phyloP scores from a whole-genome alignment of 2,888 invertebrate species.

The Theretra japonica region DNA sequence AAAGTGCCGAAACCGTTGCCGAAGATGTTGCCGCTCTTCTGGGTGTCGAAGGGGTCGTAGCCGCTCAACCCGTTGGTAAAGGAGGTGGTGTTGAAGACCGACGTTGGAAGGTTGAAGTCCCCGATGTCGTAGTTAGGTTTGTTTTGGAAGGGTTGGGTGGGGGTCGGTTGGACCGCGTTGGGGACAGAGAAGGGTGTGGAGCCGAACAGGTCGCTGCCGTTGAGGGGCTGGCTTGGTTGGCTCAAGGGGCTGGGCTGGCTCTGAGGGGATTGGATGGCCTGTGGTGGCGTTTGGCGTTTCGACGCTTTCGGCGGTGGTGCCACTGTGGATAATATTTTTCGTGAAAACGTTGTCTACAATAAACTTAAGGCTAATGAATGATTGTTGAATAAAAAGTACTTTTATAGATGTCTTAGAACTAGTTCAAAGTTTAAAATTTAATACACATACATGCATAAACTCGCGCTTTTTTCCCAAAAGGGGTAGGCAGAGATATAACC shows the following conservation, averaged over 20 bases:
- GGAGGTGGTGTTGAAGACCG: slow-evolving; percentile 71
- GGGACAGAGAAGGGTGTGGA: slow-evolving; percentile 89
- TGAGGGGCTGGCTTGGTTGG: slow-evolving; percentile 52
- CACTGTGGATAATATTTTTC: slow-evolving; percentile 84
- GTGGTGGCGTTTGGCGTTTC: slow-evolving; percentile 73
- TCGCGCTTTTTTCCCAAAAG: too few relatives aligned
- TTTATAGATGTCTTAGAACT: too few relatives aligned
- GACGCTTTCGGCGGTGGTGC: slow-evolving; percentile 94
- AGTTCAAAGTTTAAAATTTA: too few relatives aligned
- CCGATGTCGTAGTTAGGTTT: slow-evolving; percentile 79
- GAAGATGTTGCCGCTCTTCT: slow-evolving; percentile 83
- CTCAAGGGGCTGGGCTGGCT: slow-evolving; percentile 35
- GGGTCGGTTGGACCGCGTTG: slow-evolving; percentile 43
- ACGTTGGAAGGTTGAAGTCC: slow-evolving; percentile 77
- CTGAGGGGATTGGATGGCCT: slow-evolving; percentile 49
- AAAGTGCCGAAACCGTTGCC: slow-evolving; percentile 74
- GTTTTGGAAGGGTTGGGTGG: slow-evolving; percentile 51
- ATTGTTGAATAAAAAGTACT: neutral
- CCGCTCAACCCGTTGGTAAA: slow-evolving; percentile 76
- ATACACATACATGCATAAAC: too few relatives aligned
- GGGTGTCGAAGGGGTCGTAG: slow-evolving; percentile 94
- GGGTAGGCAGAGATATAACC: too few relatives aligned
- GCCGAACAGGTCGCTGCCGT: slow-evolving; percentile 91
- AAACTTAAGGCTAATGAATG: neutral
- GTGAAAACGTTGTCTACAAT: neutral